Evolutionary conservation across 2,888 invertebrate genomes (phyloP), one percentile per base, ranked within the genome.

Genomic region (Agrochola macilenta): DNA sequence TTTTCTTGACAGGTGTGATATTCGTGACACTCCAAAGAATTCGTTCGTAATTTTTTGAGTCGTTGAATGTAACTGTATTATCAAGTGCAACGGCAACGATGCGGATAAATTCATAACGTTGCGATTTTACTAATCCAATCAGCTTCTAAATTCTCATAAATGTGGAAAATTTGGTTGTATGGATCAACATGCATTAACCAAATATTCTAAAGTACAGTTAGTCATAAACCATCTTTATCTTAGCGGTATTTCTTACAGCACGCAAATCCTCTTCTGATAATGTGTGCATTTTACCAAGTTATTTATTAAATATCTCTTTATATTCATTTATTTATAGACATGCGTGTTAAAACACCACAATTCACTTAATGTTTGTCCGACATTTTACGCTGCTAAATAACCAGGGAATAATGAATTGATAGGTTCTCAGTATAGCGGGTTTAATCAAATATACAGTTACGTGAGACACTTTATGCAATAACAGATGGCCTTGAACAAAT

Each of bases 401-500:
- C 68, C 49, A 61, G 35, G 17, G 26, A 74, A 60, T 71, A 71
- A 74, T 65, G 71, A 65, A 71, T 71, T 39, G 2, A 39, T 39
- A 11, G 14, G 14, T 30, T 70, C 61, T 52, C 20, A 60, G 23
- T 72, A 14, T 71, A 82, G 43, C 66, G 60, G 60, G 52, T 35
- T 57, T 46, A 73, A 73, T 75, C 71, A 84, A 81, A 75, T 17
- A 74, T 73, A 89, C 87, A 88, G 87, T 89, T 90, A 90, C 87
- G 86, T 87, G 89, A 90, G 88, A 88, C 87, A 89, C 88, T 88
- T 91, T 89, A 91, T 90, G 92, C 89, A 92, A 92, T 91, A 91
- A 90, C 88, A 89, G 87, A 92, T 92, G 94, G 91, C 94, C 94
- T 95, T 95, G 94, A 93, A 93, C 89, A 88, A 87, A 88, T 90